Percentiles rank a stretch among this genome's conserved stretches.
Conservation (phyloP, 1,140 invertebrate species). For the Fopius arisanus region DNA sequence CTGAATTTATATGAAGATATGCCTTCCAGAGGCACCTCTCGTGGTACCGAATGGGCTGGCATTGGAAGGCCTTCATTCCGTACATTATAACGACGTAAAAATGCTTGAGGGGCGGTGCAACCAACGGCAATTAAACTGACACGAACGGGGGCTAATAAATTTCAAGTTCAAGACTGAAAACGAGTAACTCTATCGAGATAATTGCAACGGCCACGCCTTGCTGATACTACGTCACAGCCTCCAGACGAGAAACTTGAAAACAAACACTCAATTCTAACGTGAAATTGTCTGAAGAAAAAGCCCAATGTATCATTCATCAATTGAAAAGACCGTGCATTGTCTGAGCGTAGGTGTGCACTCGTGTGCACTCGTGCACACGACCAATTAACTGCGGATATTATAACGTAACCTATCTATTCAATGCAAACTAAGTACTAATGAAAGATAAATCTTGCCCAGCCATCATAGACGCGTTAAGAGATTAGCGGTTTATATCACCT, state of each 20-base stretch:
- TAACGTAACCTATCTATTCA: conserved; percentile 49
- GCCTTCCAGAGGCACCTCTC: not conserved
- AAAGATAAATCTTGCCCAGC: conserved; percentile 51
- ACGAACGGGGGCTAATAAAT: conserved; percentile 59
- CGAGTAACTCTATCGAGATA: conserved; percentile 61
- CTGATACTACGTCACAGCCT: conserved; percentile 35
- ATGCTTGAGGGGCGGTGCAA: conserved; percentile 27
- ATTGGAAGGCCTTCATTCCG: not conserved
- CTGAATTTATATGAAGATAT: conserved; percentile 12
- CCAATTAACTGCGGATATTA: conserved; percentile 47
- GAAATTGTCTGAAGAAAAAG: not conserved
- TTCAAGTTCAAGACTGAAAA: conserved; percentile 47
- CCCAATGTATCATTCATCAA: not conserved
- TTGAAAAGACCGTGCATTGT: not conserved
- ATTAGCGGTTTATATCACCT: conserved; percentile 33
- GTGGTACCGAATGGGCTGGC: not conserved
- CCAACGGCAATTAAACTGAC: conserved; percentile 57
- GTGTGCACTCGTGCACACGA: conserved; percentile 34
- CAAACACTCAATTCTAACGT: not conserved
- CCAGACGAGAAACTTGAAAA: not conserved
- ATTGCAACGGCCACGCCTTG: conserved; percentile 58
- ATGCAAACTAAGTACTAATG: conserved; percentile 52
- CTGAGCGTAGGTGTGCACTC: not conserved
- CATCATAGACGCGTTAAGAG: conserved; percentile 23
- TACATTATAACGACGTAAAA: not conserved